phyloP scores from a whole-genome alignment of 2,113 vertebrate species.

The Pachyramphus minor region DNA sequence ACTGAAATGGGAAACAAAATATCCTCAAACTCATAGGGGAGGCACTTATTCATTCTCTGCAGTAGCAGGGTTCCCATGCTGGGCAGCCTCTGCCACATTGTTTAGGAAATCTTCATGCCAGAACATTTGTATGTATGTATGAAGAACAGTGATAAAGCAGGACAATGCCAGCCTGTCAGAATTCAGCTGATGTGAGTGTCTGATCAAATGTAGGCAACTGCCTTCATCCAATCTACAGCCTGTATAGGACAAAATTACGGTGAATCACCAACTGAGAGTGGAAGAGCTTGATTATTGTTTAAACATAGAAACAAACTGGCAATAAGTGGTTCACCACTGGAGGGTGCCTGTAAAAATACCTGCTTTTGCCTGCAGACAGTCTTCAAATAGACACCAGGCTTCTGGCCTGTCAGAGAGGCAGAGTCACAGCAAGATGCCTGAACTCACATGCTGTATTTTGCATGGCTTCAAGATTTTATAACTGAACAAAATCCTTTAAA shows the following conservation, averaged over 20 bases:
- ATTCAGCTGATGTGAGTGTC: neutral
- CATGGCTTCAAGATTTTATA: neutral
- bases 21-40: neutral
- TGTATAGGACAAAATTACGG: neutral
- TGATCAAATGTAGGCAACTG: neutral
- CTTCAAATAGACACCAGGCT: neutral
- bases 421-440: neutral
- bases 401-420: neutral
- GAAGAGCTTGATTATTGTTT: slow-evolving; percentile 19
- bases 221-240: neutral
- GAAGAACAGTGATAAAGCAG: neutral
- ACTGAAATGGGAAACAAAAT: slow-evolving; percentile 34
- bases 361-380: neutral
- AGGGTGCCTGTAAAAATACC: neutral
- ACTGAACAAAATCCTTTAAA: neutral
- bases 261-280: slow-evolving; percentile 4
- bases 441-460: neutral
- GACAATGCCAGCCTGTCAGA: neutral
- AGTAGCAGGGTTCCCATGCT: slow-evolving; percentile 44
- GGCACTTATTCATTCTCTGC: neutral
- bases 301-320: neutral
- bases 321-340: neutral
- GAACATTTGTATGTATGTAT: slow-evolving; percentile 18
- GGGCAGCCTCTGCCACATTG: neutral
- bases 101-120: slow-evolving; percentile 22